Base-by-base conservation (phyloP, 1,140 invertebrate species). In the Drosophila cardini region DNA sequence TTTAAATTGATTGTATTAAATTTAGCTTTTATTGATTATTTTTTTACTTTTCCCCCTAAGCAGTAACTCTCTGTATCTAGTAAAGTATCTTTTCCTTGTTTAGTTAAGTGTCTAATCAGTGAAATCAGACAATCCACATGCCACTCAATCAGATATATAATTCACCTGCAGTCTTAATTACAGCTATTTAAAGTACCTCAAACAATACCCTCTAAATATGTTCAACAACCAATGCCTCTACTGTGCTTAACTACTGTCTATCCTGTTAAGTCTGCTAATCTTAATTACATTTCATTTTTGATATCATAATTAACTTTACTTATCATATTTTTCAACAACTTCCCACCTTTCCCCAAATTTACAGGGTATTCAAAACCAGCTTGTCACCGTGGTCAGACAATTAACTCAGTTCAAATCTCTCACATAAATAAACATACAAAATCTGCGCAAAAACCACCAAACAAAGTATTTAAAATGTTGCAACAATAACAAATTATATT, bases 401-500 rank as follows among this genome's bases (percentile, higher is more conserved):
- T 76, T 67, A 72, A 57, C 40, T 55, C 18, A 42, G 9, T 34
- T 21, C 26, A 42, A 58, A 43, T 38, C 58, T 34, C 21, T 46
- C 45, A 71, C 32, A 32, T 13, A 26, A 26, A 48, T 26, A 10
- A 46, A 15, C 38, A 76, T 63, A 6, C 32, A 61, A 62, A 78
- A 63, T 64, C 65, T 55, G 21, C 42, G 53, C 75, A 53, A 73
- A 26, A 40, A 40, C 38, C 38, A n/a, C 38, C 38, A 40, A 40
- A 40, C 38, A 40, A 40, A 55, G 58, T 75, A 75, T 75, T 78
- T 75, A 43, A 78, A 78, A 77, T 77, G 72, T 70, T 56, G 72
- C 68, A 79, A 72, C 52, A 72, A 78, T 53, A 67, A 65, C 60
- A 72, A 68, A 79, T 72, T 68, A 68, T 72, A 72, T 76, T 68